Conservation (phyloP, 2,797 vertebrate species). For the Gila robusta region DNA sequence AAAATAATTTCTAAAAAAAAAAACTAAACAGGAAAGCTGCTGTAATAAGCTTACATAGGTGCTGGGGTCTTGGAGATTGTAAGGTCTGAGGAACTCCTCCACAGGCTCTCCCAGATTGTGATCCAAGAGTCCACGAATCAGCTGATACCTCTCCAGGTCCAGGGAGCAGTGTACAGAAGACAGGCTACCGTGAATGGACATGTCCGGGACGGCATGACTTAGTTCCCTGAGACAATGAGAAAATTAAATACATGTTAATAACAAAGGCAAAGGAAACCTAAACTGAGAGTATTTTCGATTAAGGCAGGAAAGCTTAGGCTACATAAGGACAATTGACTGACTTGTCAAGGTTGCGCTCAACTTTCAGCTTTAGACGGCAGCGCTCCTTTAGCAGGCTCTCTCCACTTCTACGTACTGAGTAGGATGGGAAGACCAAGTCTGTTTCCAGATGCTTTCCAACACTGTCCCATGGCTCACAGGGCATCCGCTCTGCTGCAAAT, state of each 20-base stretch:
- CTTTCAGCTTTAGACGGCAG: slow-evolving; percentile 90
- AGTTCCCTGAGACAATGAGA: slow-evolving; percentile 83
- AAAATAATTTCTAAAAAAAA: neutral
- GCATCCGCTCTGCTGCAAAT: slow-evolving; percentile 87
- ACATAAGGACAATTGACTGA: slow-evolving; percentile 62
- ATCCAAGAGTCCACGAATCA: slow-evolving; percentile 92
- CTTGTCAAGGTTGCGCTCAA: slow-evolving; percentile 97
- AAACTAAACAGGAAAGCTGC: neutral
- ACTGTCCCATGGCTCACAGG: slow-evolving; percentile 75
- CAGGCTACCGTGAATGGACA: slow-evolving; percentile 90
- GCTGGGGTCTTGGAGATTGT: slow-evolving; percentile 93
- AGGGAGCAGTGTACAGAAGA: slow-evolving; percentile 95
- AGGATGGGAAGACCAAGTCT: slow-evolving; percentile 90
- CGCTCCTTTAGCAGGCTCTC: slow-evolving; percentile 90
- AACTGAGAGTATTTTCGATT: neutral
- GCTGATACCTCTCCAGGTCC: slow-evolving; percentile 90
- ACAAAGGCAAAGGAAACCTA: slow-evolving; percentile 1
- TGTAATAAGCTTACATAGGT: slow-evolving; percentile 84
- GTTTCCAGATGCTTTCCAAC: slow-evolving; percentile 69
- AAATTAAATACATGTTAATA: slow-evolving; percentile 17
- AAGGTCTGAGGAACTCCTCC: slow-evolving; percentile 95
- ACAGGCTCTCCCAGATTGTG: slow-evolving; percentile 94
- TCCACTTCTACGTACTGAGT: slow-evolving; percentile 86
- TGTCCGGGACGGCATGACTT: slow-evolving; percentile 91
- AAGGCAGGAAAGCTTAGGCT: neutral